phyloP scores from a whole-genome alignment of 2,113 vertebrate genomes.

The Oenanthe melanoleuca region DNA sequence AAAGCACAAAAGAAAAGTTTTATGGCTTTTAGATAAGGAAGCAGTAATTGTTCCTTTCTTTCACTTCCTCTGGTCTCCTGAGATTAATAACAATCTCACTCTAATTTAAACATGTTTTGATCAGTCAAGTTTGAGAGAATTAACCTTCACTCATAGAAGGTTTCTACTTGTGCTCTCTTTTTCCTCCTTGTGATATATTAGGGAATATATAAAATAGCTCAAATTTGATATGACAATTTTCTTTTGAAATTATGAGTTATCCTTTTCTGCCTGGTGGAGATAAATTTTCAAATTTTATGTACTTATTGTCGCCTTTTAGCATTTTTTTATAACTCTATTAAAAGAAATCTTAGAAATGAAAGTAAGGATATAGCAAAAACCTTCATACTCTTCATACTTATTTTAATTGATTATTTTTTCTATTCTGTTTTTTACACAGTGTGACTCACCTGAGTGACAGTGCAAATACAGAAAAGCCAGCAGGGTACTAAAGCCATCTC shows the following conservation, averaged over 20 bases:
- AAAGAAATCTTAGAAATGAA: not conserved
- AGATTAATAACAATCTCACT: not conserved
- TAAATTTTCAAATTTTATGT: not conserved
- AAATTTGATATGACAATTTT: not conserved
- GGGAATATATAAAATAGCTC: not conserved
- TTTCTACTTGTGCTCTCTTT: not conserved
- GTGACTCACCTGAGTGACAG: not conserved
- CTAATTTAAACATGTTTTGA: constrained; percentile 21
- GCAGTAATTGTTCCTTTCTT: not conserved
- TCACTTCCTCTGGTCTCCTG: not conserved
- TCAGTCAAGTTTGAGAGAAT: not conserved
- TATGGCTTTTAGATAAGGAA: not conserved
- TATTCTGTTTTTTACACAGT: not conserved
- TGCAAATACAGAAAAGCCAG: not conserved
- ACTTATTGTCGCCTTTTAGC: not conserved
- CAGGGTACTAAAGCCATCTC: not conserved
- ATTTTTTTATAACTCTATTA: not conserved
- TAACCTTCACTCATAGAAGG: not conserved
- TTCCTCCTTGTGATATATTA: not conserved
- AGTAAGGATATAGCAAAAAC: not conserved
- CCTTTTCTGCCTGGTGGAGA: not conserved
- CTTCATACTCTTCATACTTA: not conserved
- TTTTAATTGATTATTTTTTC: not conserved
- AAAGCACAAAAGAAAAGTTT: not conserved
- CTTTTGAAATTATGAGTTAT: not conserved